Evolutionary conservation across 2,113 vertebrate species (phyloP).

Genomic region (Hippolais icterina): DNA sequence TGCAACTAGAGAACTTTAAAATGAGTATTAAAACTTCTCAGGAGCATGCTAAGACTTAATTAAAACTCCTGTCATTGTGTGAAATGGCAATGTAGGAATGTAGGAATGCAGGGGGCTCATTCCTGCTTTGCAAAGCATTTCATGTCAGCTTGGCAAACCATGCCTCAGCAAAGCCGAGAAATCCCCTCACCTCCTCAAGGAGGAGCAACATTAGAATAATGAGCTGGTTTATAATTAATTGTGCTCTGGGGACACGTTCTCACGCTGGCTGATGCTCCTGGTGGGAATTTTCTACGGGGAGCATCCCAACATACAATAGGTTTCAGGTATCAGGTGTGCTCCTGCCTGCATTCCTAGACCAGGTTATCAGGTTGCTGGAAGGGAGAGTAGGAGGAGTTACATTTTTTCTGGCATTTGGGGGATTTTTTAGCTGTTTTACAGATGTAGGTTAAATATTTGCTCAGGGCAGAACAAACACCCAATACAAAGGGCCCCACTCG

Average conservation of each 20-base stretch:
- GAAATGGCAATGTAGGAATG: neutral
- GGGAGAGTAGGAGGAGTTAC: neutral
- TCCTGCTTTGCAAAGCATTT: neutral
- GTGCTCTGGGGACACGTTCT: neutral
- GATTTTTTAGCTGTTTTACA: neutral
- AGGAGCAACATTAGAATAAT: neutral
- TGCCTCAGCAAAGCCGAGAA: neutral
- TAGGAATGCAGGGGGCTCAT: neutral
- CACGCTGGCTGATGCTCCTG: neutral
- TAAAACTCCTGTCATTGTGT: neutral
- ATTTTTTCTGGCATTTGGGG: neutral
- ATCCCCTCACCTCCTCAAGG: neutral
- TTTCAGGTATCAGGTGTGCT: neutral
- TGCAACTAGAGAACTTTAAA: neutral
- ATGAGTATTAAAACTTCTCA: neutral
- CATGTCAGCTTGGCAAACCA: rapidly evolving
- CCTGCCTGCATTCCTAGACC: neutral
- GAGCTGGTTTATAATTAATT: neutral
- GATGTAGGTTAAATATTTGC: constrained; percentile 42
- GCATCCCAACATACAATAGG: neutral
- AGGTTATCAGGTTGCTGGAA: neutral
- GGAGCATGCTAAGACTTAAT: neutral
- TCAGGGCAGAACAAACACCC: neutral
- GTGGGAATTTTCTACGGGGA: neutral
- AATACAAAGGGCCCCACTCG: neutral